phyloP scores from a whole-genome alignment of 2,797 vertebrate genomes.

The Pangasius krempfi region DNA sequence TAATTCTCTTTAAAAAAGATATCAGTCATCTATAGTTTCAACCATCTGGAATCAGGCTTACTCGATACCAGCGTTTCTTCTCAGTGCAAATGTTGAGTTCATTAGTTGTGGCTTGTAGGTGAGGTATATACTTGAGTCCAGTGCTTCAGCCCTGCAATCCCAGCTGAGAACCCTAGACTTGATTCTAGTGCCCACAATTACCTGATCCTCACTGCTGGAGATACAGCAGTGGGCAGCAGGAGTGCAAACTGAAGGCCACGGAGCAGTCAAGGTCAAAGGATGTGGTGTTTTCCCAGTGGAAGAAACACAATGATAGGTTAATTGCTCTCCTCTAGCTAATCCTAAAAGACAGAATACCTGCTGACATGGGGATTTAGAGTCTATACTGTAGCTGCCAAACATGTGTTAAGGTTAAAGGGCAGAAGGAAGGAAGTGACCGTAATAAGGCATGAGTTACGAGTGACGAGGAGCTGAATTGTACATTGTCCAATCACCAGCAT shows the following conservation, averaged over 20 bases:
- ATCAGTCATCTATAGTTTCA: background rate
- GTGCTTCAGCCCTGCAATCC: conserved; percentile 35
- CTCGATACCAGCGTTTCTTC: background rate
- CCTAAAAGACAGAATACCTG: conserved; percentile 30
- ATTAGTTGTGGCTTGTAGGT: conserved; percentile 29
- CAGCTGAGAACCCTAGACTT: conserved; percentile 27
- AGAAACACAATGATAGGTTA: conserved; percentile 23
- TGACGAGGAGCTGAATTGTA: background rate
- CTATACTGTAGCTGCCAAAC: conserved; percentile 4
- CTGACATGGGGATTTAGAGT: conserved; percentile 40
- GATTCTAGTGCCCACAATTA: conserved; percentile 37
- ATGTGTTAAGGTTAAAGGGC: conserved; percentile 17
- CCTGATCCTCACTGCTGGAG: conserved; percentile 37
- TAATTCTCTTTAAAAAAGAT: background rate
- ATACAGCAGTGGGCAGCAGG: background rate
- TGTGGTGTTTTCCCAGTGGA: background rate
- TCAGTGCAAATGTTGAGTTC: background rate
- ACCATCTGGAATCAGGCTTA: background rate
- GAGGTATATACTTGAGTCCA: conserved; percentile 15
- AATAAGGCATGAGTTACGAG: background rate
- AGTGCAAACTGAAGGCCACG: conserved; percentile 3
- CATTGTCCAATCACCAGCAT: too few species aligned
- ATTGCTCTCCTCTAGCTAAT: conserved; percentile 37
- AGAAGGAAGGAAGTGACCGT: background rate
- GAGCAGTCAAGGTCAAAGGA: conserved; percentile 35